These are phyloP conservation scores for Cercopithecus neglectus DNA, from an alignment of 2,797 vertebrate species.

Conservation along the genomic window DNA sequence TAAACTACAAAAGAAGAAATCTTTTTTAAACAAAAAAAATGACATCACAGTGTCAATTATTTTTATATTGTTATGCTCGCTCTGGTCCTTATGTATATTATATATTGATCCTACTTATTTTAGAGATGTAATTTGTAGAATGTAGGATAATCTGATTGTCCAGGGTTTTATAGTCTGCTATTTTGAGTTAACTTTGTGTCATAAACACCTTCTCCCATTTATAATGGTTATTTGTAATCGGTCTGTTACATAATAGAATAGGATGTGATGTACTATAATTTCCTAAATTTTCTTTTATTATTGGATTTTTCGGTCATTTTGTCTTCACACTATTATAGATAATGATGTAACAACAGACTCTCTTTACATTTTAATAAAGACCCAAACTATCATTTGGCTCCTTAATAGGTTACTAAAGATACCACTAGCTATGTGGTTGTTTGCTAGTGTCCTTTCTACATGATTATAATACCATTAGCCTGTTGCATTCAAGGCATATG, in stretches of 20 bases:
- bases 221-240: constrained; percentile 2
- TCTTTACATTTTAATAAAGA: constrained; percentile 39
- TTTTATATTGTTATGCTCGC: not conserved
- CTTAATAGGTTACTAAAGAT: not conserved
- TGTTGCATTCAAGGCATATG: not conserved
- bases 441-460: not conserved
- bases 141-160: not conserved
- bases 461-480: not conserved
- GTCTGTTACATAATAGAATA: not conserved
- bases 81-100: not conserved
- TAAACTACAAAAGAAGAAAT: not conserved
- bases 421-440: not conserved
- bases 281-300: not conserved
- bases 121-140: not conserved
- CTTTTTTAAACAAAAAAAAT: not conserved
- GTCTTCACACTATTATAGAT: not conserved
- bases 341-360: not conserved
- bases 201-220: not conserved
- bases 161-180: not conserved
- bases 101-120: not conserved
- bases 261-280: not conserved
- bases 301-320: constrained; percentile 11
- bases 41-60: not conserved
- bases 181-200: not conserved
- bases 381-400: not conserved